Evolutionary conservation across 2,797 vertebrate species (phyloP).

Genomic region (Parambassis ranga): DNA sequence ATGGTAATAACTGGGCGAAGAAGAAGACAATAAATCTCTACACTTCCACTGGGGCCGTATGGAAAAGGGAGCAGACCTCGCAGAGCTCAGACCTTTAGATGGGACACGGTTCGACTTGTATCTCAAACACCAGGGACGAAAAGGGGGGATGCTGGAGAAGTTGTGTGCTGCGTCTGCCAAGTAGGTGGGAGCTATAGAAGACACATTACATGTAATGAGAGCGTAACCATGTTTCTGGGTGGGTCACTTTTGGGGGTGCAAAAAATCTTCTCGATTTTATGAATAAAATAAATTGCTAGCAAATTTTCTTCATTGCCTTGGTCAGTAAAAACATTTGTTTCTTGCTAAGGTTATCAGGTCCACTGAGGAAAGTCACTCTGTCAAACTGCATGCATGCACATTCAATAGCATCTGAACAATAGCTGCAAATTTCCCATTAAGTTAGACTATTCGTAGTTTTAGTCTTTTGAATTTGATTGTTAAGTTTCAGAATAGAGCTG

Average conservation of each 20-base stretch:
- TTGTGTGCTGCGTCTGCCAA: slow-evolving; percentile 5
- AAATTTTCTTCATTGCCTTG: too few species aligned
- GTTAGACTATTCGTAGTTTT: background rate
- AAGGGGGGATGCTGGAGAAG: slow-evolving; percentile 4
- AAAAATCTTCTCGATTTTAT: too few species aligned
- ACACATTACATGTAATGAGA: too few species aligned
- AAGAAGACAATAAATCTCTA: slow-evolving; percentile 62
- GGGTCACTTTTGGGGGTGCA: background rate
- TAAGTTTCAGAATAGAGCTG: background rate
- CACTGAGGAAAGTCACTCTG: background rate
- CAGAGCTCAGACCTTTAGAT: slow-evolving; percentile 37
- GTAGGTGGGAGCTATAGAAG: slow-evolving; percentile 8
- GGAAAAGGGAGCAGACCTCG: slow-evolving; percentile 26
- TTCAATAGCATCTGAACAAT: slow-evolving; percentile 9
- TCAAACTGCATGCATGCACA: background rate
- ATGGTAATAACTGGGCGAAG: slow-evolving; percentile 66
- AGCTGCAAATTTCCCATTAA: slow-evolving; percentile 6
- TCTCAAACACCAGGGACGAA: slow-evolving; percentile 10
- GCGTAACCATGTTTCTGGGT: too few species aligned
- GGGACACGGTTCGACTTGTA: slow-evolving; percentile 11
- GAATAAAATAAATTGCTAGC: too few species aligned
- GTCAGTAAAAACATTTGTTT: background rate
- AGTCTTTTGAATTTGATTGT: background rate
- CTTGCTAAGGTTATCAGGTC: background rate
- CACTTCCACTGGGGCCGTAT: slow-evolving; percentile 30